phyloP scores from a whole-genome alignment of 2,888 invertebrate genomes.

The Crocallis elinguaria region DNA sequence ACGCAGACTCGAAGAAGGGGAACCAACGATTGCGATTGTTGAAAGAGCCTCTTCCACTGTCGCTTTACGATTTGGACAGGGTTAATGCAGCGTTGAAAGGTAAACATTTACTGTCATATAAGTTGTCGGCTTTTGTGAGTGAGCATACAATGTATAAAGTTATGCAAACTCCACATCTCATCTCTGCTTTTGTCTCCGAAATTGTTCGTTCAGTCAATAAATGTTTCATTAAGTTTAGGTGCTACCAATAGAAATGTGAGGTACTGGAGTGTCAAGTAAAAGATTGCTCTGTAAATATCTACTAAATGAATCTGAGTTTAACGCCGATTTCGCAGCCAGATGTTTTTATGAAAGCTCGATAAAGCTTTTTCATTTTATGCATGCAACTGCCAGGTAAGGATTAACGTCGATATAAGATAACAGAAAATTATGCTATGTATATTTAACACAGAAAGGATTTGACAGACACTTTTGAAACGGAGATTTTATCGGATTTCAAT shows the following conservation, averaged over 20 bases:
- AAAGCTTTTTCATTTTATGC: slow-evolving; percentile 50
- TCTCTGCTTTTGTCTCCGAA: background rate
- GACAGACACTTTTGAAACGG: slow-evolving; percentile 38
- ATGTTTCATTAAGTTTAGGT: too few species aligned
- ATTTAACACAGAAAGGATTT: slow-evolving; percentile 40
- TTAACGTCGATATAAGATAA: slow-evolving; percentile 46
- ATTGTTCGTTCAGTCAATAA: slow-evolving; percentile 14
- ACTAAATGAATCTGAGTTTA: slow-evolving; percentile 27
- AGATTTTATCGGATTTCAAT: slow-evolving; percentile 39
- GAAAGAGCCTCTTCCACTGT: slow-evolving; percentile 80
- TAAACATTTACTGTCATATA: slow-evolving; percentile 75
- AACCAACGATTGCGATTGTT: slow-evolving; percentile 71
- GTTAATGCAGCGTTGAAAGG: slow-evolving; percentile 82
- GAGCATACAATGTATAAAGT: slow-evolving; percentile 60
- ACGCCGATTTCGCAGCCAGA: slow-evolving; percentile 33
- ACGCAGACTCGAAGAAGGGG: slow-evolving; percentile 61
- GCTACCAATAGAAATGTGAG: too few species aligned
- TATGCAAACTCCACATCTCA: slow-evolving; percentile 40
- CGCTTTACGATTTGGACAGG: slow-evolving; percentile 81
- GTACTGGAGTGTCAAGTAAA: slow-evolving; percentile 14
- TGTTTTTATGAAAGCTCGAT: slow-evolving; percentile 43
- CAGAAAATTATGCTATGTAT: slow-evolving; percentile 40
- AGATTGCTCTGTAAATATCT: slow-evolving; percentile 9
- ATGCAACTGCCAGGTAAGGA: slow-evolving; percentile 45
- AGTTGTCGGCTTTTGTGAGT: slow-evolving; percentile 62